These are phyloP conservation scores for Seriola dumerili DNA, from an alignment of 2,113 vertebrate species.

Conservation along the genomic window DNA sequence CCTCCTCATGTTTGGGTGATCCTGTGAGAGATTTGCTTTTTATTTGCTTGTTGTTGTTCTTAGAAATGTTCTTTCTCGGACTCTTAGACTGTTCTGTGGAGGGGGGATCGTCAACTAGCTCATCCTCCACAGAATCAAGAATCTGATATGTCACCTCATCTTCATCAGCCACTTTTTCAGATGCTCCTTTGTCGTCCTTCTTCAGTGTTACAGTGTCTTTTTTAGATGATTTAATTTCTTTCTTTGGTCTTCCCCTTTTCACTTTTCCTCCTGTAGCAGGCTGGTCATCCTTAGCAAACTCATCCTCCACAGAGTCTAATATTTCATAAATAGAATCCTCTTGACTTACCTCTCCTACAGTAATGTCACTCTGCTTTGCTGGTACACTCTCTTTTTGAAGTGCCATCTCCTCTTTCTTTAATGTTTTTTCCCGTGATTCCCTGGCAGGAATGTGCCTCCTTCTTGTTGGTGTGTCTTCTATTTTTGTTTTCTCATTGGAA, in stretches of 20 bases:
- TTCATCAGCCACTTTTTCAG: constrained; percentile 8
- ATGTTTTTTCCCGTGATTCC: constrained; percentile 20
- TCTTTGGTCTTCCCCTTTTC: constrained; percentile 55
- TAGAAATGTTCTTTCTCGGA: too few species aligned
- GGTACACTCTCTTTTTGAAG: not conserved
- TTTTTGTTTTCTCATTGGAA: not conserved
- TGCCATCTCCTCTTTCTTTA: not conserved
- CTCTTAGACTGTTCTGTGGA: not conserved
- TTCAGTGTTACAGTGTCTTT: not conserved
- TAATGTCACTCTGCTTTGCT: constrained; percentile 3
- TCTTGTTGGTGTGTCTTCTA: constrained; percentile 14
- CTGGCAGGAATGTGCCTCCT: constrained; percentile 37
- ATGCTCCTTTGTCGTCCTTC: not conserved
- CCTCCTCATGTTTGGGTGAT: not conserved
- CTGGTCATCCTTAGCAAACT: not conserved
- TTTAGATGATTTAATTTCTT: constrained; percentile 5
- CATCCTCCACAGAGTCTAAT: constrained; percentile 43
- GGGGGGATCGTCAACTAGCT: not conserved
- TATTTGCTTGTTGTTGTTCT: rapidly evolving
- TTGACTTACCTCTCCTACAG: not conserved
- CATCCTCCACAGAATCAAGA: constrained; percentile 71
- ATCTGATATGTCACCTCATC: constrained; percentile 55
- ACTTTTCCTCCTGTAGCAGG: not conserved
- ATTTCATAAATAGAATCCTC: constrained; percentile 18
- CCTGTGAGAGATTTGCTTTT: not conserved